Base-by-base conservation (phyloP, 2,113 vertebrate genomes). In the Pithys albifrons region DNA sequence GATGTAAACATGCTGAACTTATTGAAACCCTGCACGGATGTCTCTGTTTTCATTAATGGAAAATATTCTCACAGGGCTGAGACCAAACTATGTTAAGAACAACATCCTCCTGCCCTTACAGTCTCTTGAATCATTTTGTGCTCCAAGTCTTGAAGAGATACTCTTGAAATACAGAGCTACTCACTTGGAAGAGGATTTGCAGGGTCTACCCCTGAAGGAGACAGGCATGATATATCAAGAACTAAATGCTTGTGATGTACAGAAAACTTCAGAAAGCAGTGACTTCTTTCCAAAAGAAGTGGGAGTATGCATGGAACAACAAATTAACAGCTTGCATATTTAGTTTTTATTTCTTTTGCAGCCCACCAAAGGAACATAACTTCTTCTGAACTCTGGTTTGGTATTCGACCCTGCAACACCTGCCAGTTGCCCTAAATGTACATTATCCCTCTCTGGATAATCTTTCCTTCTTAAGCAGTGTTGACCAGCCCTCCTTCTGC, bases 151-250 rank as follows among this genome's bases (percentile, higher is more conserved):
- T 5, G 0, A 39, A 19, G 22, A 65, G 39, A 27, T 82, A 13
- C 61, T 62, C 39, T 19, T 2, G 12, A 54, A 90, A 88, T 46
- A 65, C 27, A 72, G 25, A 2, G 0, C 19, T 61, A 18, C 13
- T 64, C 6, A 12, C 14, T 82, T 70, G 20, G 62, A 67, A 66
- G 10, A 67, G 7, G 24, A 20, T 59, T 77, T 67, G 58, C 6
- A 41, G 24, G 31, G 52, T 23, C 59, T 71, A 15, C 3, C 2
- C 59, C 28, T n/a, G 25, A 77, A 83, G 37, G 7, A 62, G 22
- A 18, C 4, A 49, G 15, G 52, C 1, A 1, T 0, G 0, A 5
- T 20, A 18, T 4, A 2, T 18, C 43, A 88, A 41, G 20, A 92
- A 70, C 37, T 74, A 15, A 55, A 73, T 19, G 13, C 4, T 28